Evolutionary conservation across 30 jellyfish, hydroid and myxozoan genomes (phyloP).

Genomic region (Aurelia sp.): DNA sequence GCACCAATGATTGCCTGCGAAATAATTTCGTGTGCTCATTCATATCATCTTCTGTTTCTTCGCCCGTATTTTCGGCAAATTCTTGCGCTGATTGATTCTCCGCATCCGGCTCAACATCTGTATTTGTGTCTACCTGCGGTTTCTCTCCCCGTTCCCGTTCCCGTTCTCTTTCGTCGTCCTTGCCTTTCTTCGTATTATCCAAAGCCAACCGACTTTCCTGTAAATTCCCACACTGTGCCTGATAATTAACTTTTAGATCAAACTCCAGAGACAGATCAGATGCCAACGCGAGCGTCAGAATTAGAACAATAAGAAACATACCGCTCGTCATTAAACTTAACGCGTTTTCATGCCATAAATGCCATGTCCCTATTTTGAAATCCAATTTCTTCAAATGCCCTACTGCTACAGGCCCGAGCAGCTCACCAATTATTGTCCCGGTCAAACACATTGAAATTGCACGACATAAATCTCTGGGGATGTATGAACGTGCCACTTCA

Average conservation of each 20-base stretch:
- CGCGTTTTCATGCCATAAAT: slow-evolving; percentile 37
- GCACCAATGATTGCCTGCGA: not conserved
- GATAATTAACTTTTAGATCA: slow-evolving; percentile 43
- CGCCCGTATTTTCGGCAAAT: not conserved
- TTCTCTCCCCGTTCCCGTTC: not conserved
- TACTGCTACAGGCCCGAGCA: slow-evolving; percentile 46
- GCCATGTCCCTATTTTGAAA: slow-evolving; percentile 12
- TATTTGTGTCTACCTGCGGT: not conserved
- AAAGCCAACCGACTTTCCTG: not conserved
- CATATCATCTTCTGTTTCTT: slow-evolving; percentile 13
- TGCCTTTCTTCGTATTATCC: not conserved
- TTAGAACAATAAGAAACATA: slow-evolving; percentile 15
- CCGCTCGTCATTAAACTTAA: slow-evolving; percentile 5
- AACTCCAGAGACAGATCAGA: slow-evolving; percentile 45
- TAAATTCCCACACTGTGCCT: not conserved
- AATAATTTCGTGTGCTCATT: slow-evolving; percentile 7
- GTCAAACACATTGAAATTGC: slow-evolving; percentile 32
- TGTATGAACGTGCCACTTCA: slow-evolving; percentile 56
- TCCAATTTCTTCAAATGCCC: not conserved
- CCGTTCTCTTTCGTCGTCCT: not conserved
- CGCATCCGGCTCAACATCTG: not conserved
- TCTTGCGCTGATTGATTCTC: no score
- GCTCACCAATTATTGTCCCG: slow-evolving; percentile 16
- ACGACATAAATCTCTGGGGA: slow-evolving; percentile 46
- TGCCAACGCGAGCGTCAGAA: slow-evolving; percentile 14